phyloP scores from a whole-genome alignment of 2,113 vertebrate species.

The Lampris incognitus region DNA sequence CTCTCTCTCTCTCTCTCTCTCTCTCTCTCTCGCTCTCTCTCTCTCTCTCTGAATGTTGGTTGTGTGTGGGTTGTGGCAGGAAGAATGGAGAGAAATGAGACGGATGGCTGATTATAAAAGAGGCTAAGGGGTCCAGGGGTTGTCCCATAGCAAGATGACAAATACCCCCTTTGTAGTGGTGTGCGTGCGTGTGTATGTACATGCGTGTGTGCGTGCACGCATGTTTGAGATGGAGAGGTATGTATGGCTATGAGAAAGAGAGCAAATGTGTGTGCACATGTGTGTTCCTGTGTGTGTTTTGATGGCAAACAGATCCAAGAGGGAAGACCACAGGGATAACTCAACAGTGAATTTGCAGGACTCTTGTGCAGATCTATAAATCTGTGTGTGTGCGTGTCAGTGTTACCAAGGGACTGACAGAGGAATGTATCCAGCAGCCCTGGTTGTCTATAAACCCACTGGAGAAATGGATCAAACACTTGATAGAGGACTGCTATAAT shows the following conservation, averaged over 20 bases:
- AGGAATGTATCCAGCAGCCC: neutral
- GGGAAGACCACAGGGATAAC: neutral
- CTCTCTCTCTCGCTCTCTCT: too few relatives aligned
- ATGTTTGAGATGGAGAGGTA: neutral
- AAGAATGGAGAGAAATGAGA: neutral
- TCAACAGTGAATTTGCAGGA: neutral
- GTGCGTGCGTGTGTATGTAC: neutral
- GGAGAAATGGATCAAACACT: too few relatives aligned
- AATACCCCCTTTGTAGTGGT: neutral
- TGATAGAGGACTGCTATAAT: too few relatives aligned
- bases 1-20: too few relatives aligned
- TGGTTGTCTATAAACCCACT: too few relatives aligned
- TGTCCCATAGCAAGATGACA: slow-evolving; percentile 2
- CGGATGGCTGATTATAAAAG: neutral
- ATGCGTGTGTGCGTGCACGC: slow-evolving; percentile 1
- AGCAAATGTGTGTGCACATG: neutral
- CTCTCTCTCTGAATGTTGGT: neutral
- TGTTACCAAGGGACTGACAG: neutral
- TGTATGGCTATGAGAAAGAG: neutral
- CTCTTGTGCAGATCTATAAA: slow-evolving; percentile 11
- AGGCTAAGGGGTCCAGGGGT: neutral
- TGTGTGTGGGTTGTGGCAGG: neutral
- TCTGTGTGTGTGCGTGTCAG: slow-evolving; percentile 1
- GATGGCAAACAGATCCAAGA: slow-evolving; percentile 7
- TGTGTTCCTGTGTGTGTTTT: slow-evolving; percentile 1